These are phyloP conservation scores for Bugula neritina DNA, from an alignment of 2,888 invertebrate species.

Conservation along the genomic window DNA sequence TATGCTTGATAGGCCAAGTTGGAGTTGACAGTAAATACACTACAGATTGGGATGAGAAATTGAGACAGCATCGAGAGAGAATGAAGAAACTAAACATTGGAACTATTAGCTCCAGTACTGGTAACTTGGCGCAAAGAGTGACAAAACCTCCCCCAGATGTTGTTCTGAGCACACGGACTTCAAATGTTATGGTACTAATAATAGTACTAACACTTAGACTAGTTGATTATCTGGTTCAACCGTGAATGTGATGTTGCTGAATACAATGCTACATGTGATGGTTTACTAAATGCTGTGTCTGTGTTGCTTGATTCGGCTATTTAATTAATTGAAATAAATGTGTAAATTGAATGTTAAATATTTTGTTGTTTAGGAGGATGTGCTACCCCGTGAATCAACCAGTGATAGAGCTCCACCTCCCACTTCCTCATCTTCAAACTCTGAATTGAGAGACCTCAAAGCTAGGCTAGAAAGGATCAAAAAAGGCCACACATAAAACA, in stretches of 20 bases:
- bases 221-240: neutral
- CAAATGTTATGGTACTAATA: constrained; percentile 21
- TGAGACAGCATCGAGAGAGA: constrained; percentile 20
- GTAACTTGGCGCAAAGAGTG: neutral
- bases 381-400: neutral
- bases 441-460: constrained; percentile 45
- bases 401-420: neutral
- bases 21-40: neutral
- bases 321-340: neutral
- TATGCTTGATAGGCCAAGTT: too few species aligned
- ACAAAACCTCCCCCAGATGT: constrained; percentile 18
- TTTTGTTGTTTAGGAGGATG: constrained; percentile 20
- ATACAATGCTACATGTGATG: neutral
- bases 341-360: neutral
- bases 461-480: constrained; percentile 46
- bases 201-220: too few species aligned
- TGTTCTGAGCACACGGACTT: constrained; percentile 12
- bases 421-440: neutral
- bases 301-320: neutral
- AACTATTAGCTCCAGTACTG: constrained; percentile 7
- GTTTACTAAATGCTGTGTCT: neutral
- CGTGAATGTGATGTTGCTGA: neutral
- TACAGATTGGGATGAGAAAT: constrained; percentile 2
- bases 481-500: constrained; percentile 30
- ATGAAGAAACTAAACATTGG: constrained; percentile 14